A percentile compares a stretch with the other conserved stretches of the same genome.
These are phyloP conservation scores for Nasonia giraulti DNA, from an alignment of 1,140 invertebrate genomes.

Conservation along the genomic window DNA sequence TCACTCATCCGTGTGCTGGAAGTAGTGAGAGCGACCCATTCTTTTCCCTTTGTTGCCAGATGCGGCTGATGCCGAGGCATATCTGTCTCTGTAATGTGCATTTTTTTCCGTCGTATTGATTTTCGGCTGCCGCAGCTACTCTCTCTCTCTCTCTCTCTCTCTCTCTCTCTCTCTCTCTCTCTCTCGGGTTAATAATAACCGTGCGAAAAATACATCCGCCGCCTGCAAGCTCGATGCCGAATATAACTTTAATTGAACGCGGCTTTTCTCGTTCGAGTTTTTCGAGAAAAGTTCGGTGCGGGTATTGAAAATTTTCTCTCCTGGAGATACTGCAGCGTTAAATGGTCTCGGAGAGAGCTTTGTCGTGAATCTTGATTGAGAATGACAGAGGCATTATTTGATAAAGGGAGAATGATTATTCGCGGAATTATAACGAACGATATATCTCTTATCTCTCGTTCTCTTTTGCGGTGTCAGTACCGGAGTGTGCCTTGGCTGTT, in stretches of 20 bases:
- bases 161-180: background rate
- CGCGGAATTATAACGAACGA: background rate
- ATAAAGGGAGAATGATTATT: too few relatives aligned
- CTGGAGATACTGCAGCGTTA: background rate
- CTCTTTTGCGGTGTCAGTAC: background rate
- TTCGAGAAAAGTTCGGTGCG: background rate
- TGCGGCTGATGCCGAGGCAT: too few relatives aligned
- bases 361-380: background rate
- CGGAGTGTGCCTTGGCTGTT: background rate
- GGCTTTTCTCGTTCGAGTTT: background rate
- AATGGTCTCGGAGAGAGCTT: too few relatives aligned
- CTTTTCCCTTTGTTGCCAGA: too few relatives aligned
- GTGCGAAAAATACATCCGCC: constrained; percentile 9
- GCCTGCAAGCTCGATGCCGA: background rate
- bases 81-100: background rate
- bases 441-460: background rate
- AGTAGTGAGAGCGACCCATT: too few relatives aligned
- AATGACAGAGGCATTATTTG: background rate
- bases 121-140: background rate
- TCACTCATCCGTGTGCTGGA: too few relatives aligned
- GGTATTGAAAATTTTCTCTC: background rate
- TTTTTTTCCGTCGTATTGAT: constrained; percentile 20
- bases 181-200: constrained; percentile 14
- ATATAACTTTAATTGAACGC: background rate
- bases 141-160: background rate